phyloP scores from a whole-genome alignment of 2,888 invertebrate species.

The Anorthoa munda region DNA sequence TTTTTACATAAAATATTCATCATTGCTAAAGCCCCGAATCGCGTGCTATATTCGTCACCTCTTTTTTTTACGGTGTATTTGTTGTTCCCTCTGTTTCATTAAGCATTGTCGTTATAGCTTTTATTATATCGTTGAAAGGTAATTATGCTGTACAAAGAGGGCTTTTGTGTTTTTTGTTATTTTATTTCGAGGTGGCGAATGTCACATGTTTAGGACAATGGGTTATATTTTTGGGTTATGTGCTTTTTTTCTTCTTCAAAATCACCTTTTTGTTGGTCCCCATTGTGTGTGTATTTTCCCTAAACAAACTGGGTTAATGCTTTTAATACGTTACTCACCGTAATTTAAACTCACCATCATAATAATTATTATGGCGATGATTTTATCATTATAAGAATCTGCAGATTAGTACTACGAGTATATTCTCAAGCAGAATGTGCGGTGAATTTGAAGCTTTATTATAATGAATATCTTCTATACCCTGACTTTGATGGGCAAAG shows the following conservation, averaged over 20 bases:
- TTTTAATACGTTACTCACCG: conserved; percentile 8
- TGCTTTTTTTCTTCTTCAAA: conserved; percentile 27
- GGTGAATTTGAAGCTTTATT: conserved; percentile 20
- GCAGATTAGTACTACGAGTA: neutral
- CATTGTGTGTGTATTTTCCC: conserved; percentile 28
- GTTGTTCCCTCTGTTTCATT: conserved; percentile 70
- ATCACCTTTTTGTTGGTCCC: conserved; percentile 32
- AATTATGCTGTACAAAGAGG: conserved; percentile 71
- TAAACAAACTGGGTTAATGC: conserved; percentile 33
- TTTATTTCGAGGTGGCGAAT: conserved; percentile 55
- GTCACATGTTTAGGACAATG: conserved; percentile 62
- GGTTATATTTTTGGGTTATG: conserved; percentile 49
- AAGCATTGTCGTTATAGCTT: conserved; percentile 71
- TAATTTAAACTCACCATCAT: neutral
- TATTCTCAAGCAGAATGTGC: neutral
- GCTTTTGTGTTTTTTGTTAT: conserved; percentile 70
- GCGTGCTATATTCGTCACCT: conserved; percentile 72
- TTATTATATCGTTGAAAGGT: conserved; percentile 71
- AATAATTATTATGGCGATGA: neutral
- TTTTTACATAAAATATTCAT: conserved; percentile 84
- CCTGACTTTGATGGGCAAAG: conserved; percentile 47
- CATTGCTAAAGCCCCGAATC: conserved; percentile 72
- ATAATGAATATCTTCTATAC: conserved; percentile 40
- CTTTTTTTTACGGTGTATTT: conserved; percentile 71
- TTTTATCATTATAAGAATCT: conserved; percentile 1